phyloP scores from a whole-genome alignment of 2,113 vertebrate genomes.

The Bombycilla garrulus region DNA sequence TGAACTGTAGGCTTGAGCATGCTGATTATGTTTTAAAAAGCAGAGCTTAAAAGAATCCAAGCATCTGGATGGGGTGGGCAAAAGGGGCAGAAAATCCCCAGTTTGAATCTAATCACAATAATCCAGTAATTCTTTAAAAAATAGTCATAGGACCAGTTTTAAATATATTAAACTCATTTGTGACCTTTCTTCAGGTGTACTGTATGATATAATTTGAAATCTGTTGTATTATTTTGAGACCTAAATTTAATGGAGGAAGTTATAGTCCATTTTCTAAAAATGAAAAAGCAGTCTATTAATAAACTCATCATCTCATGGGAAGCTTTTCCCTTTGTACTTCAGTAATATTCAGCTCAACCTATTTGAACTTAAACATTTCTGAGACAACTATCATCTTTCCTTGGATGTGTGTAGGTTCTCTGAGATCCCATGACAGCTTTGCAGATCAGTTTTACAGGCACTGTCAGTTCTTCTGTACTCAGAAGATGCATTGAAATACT shows the following conservation, averaged over 20 bases:
- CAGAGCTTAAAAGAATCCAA: neutral
- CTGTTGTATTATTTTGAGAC: neutral
- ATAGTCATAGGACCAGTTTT: neutral
- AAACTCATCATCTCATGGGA: neutral
- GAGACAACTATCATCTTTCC: neutral
- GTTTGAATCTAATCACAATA: neutral
- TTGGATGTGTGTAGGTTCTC: neutral
- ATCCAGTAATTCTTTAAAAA: neutral
- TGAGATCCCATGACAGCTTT: neutral
- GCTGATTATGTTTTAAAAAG: neutral
- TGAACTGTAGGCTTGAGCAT: neutral
- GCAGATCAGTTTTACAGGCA: neutral
- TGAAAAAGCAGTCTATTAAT: neutral
- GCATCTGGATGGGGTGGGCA: neutral
- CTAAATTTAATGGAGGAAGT: neutral
- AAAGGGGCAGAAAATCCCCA: neutral
- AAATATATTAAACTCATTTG: neutral
- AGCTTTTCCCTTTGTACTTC: neutral
- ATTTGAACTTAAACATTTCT: neutral
- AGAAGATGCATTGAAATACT: neutral
- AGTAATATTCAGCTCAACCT: neutral
- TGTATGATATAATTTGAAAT: neutral
- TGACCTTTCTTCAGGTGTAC: neutral
- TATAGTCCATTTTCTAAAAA: neutral
- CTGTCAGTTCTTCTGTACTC: neutral